A percentile compares a stretch with the other conserved stretches of the same genome.
Evolutionary conservation across 2,797 vertebrate genomes (phyloP).

Genomic region (Sciurus carolinensis): DNA sequence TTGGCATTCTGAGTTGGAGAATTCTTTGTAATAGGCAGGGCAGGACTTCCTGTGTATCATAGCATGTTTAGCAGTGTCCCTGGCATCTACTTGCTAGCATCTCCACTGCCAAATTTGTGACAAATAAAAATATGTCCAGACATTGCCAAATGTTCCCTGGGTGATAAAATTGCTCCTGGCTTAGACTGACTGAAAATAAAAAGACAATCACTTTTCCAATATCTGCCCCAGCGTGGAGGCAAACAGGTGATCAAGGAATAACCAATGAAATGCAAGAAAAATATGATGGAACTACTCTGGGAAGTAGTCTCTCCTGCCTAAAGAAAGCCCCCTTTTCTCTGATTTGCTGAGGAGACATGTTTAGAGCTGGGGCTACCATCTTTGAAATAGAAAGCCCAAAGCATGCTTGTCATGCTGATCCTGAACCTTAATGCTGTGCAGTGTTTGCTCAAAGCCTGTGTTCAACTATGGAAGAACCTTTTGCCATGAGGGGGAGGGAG

Average conservation of each 20-base stretch:
- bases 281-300: not conserved
- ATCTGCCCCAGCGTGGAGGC: not conserved
- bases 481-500: not conserved
- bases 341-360: not conserved
- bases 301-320: not conserved
- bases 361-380: not conserved
- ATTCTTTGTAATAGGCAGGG: not conserved
- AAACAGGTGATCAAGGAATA: not conserved
- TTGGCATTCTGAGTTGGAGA: not conserved
- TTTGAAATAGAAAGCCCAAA: not conserved
- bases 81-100: not conserved
- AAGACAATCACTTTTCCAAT: not conserved
- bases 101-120: not conserved
- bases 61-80: not conserved
- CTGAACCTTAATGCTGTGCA: not conserved
- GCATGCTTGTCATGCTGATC: not conserved
- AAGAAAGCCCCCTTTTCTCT: not conserved
- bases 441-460: not conserved
- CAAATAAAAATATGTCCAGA: not conserved
- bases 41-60: not conserved
- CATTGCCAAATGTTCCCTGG: not conserved
- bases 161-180: not conserved
- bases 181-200: not conserved
- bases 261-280: not conserved
- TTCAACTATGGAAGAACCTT: not conserved